Base-by-base conservation (phyloP, 2,113 vertebrate genomes). In the Dunckerocampus dactyliophorus region DNA sequence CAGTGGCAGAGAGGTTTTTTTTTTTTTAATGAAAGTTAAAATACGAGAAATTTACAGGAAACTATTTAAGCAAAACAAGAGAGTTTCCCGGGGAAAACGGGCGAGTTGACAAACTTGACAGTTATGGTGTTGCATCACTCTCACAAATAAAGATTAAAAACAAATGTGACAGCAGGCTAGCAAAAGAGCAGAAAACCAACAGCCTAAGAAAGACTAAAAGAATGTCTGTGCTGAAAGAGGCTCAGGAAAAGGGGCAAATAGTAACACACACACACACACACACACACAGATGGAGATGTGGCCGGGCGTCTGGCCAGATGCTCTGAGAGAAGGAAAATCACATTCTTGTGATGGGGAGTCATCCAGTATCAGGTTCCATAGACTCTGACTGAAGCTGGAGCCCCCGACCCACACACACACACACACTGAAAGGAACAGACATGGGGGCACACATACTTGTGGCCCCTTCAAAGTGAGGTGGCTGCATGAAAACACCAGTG, bases 281-380 rank as follows among this genome's bases (percentile, higher is more conserved):
- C 39, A 74, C 69, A 85, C 72, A 77, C 92, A 96, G 90, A 94
- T 92, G 92, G 92, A 94, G 92, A 93, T 93, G 92, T 95, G 92
- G 87, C 82, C 88, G 92, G 91, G 91, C 89, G 63, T 85, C 64
- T 37, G 71, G 88, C 88, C 89, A 90, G 87, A 85, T 72, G 71
- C 85, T 85, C 76, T 45, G 64, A 88, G 93, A 94, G 94, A 93
- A 82, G 90, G 92, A 93, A 95, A 93, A 91, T 93, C 89, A 86
- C 95, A 97, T 99, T 98, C 95, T 95, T 94, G 89, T 92, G 92
- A 94, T 92, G 92, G 89, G 86, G 92, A 96, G 95, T 98, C 95
- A 98, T 94, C 92, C 91, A 91, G 86, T 95, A 97, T 98, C 94
- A 94, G 93, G 93, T 97, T 98, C 94, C 94, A 92, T 90, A 89